phyloP scores from a whole-genome alignment of 2,888 invertebrate genomes.

The Electrophaes corylata region DNA sequence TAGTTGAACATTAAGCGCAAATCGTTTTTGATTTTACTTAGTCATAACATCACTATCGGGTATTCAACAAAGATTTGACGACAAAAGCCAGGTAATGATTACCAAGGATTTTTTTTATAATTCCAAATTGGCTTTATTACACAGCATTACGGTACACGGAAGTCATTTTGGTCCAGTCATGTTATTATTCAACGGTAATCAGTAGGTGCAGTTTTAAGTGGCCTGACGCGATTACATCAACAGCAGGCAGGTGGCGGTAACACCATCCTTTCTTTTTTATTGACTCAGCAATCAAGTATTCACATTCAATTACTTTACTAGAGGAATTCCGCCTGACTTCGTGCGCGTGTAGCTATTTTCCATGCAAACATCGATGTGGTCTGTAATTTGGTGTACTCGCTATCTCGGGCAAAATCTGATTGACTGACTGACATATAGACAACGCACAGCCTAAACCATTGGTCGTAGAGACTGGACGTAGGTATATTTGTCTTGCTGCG shows the following conservation, averaged over 20 bases:
- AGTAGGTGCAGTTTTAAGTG: constrained; percentile 22
- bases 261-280: constrained; percentile 22
- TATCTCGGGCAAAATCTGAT: too few species aligned
- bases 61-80: constrained; percentile 22
- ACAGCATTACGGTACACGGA: constrained; percentile 20
- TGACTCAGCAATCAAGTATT: not conserved
- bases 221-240: constrained; percentile 29
- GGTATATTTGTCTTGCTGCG: too few species aligned
- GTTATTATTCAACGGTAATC: constrained; percentile 26
- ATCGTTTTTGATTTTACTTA: not conserved
- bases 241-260: constrained; percentile 4
- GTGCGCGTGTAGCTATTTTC: too few species aligned
- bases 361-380: too few species aligned
- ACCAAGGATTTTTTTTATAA: constrained; percentile 7
- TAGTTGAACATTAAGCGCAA: too few species aligned
- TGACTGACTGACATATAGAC: too few species aligned
- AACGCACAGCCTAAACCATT: too few species aligned
- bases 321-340: too few species aligned
- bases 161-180: constrained; percentile 19
- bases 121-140: constrained; percentile 22
- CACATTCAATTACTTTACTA: too few species aligned
- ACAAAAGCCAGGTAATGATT: constrained; percentile 20
- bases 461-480: too few species aligned
- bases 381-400: too few species aligned
- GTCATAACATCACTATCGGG: constrained; percentile 5